Percentiles rank a stretch among this genome's conserved stretches.
Evolutionary conservation across 2,797 vertebrate species (phyloP).

Genomic region (Aphelocoma californica): DNA sequence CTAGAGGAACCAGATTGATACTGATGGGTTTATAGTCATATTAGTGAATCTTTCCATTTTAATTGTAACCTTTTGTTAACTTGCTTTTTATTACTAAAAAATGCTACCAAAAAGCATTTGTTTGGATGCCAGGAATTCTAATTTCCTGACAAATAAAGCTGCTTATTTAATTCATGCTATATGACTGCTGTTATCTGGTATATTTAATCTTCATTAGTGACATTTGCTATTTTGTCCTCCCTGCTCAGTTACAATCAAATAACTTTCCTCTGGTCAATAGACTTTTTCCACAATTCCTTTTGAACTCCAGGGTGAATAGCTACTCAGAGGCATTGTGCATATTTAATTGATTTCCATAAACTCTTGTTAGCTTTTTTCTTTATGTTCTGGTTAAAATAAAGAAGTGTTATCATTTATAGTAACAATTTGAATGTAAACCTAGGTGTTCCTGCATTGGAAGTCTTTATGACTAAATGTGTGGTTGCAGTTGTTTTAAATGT

Average conservation of each 20-base stretch:
- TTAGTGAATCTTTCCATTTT: neutral
- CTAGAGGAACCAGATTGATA: conserved; percentile 4
- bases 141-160: conserved; percentile 12
- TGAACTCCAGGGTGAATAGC: neutral
- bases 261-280: neutral
- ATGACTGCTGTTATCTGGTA: neutral
- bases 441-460: neutral
- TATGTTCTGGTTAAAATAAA: neutral
- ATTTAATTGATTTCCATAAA: neutral
- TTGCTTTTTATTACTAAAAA: neutral
- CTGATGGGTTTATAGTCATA: neutral
- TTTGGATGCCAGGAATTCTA: neutral
- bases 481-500: neutral
- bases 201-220: neutral
- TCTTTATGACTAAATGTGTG: neutral
- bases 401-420: neutral
- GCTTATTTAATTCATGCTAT: neutral
- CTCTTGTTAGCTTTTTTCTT: neutral
- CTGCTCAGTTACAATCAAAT: neutral
- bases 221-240: neutral
- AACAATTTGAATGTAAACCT: neutral
- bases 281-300: neutral
- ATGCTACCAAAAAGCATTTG: neutral
- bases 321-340: neutral
- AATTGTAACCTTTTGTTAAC: neutral